phyloP scores from a whole-genome alignment of 2,113 vertebrate species.

The Acrocephalus arundinaceus region DNA sequence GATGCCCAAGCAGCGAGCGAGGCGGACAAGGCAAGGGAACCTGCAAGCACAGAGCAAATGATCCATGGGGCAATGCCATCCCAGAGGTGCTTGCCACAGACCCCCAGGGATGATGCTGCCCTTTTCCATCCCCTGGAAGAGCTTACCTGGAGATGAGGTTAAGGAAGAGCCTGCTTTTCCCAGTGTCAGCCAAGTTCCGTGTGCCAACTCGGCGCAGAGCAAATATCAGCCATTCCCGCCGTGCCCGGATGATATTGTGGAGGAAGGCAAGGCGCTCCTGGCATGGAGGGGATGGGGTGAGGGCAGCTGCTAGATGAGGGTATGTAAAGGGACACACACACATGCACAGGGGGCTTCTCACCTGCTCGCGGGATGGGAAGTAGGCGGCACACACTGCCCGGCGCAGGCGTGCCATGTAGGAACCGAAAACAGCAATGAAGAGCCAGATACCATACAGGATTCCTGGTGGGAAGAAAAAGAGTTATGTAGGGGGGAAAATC shows the following conservation, averaged over 20 bases:
- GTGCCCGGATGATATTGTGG: conserved; percentile 78
- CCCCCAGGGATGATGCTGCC: neutral
- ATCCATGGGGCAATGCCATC: neutral
- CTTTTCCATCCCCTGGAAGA: neutral
- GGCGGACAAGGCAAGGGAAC: neutral
- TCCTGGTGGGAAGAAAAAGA: conserved; percentile 54
- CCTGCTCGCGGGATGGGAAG: conserved; percentile 81
- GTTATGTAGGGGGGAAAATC: accelerated
- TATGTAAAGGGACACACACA: neutral
- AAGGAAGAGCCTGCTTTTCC: conserved; percentile 30
- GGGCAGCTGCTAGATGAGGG: neutral
- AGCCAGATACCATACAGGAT: conserved; percentile 78
- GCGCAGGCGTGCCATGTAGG: conserved; percentile 75
- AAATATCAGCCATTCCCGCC: conserved; percentile 44
- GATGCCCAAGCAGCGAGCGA: conserved; percentile 42
- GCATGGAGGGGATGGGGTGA: neutral
- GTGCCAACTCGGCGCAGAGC: conserved; percentile 47
- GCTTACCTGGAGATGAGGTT: conserved; percentile 67
- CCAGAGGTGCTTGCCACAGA: neutral
- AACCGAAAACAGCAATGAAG: conserved; percentile 73
- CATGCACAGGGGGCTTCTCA: conserved; percentile 22
- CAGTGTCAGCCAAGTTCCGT: neutral
- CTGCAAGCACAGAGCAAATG: neutral
- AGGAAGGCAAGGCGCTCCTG: conserved; percentile 68
- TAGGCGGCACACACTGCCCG: conserved; percentile 78